Evolutionary conservation across 2,797 vertebrate species (phyloP).

Genomic region (Moxostoma hubbsi): DNA sequence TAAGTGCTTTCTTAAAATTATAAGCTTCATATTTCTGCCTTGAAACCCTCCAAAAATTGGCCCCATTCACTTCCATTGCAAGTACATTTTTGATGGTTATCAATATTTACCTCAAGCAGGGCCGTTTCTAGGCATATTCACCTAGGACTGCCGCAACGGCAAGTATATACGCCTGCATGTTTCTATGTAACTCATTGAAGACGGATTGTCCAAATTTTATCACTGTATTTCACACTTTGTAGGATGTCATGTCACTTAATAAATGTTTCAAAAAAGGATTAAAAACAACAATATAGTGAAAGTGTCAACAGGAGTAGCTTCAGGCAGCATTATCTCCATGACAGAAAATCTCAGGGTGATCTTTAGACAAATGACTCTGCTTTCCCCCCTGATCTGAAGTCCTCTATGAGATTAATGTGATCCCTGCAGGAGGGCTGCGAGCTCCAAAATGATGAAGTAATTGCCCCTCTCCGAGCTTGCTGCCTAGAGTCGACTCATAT

Average conservation of each 20-base stretch:
- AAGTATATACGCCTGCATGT: too few species aligned
- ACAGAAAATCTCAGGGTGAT: constrained; percentile 30
- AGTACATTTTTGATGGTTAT: too few species aligned
- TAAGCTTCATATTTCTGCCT: too few species aligned
- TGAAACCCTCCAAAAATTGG: too few species aligned
- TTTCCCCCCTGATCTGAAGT: constrained; percentile 15
- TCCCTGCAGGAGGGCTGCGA: constrained; percentile 38
- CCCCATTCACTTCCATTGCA: too few species aligned
- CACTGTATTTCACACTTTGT: neutral
- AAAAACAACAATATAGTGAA: neutral
- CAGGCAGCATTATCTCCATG: neutral
- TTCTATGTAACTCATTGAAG: neutral
- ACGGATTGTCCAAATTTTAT: neutral
- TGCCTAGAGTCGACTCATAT: constrained; percentile 30
- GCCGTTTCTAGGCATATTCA: too few species aligned
- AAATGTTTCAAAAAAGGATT: too few species aligned
- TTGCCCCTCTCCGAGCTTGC: constrained; percentile 19
- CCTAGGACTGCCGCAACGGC: too few species aligned
- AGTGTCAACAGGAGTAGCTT: constrained; percentile 19
- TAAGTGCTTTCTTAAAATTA: too few species aligned
- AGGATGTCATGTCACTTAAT: neutral
- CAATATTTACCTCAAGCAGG: too few species aligned
- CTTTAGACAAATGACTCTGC: constrained; percentile 36
- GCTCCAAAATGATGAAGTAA: constrained; percentile 25
- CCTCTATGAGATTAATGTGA: constrained; percentile 38